Evolutionary conservation across 2,113 vertebrate species (phyloP), one percentile per base, ranked within the genome.

Genomic region (Cricetomys ansorgei): DNA sequence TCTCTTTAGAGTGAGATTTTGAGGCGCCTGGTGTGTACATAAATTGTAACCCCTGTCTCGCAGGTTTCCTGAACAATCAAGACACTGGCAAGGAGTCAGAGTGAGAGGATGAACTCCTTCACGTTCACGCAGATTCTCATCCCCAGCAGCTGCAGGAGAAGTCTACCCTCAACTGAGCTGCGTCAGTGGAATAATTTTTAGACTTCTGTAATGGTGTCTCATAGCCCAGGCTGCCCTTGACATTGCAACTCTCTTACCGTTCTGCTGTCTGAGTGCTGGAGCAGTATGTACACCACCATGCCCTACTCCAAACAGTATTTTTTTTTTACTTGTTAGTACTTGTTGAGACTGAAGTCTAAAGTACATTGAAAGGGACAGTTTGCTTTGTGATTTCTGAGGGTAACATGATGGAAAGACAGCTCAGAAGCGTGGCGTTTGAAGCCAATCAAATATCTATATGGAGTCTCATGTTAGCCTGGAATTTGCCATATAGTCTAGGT

Each of bases 131-230:
- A 97, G 97, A 98, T 0, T 64, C 97, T 53, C 94, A 93, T 86
- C 88, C 21, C 40, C 75, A 98, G 55, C 97, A 96, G 88, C 96
- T 97, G 95, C 96, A 81, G 96, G 98, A 91, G 88, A 98, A 88
- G 70, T 89, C 85, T 84, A 93, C 92, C 91, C 97, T 97, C 98
- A 98, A 37, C 81, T 97, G 98, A 97, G 97, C 96, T 98, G 98
- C 96, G 97, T 98, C 97, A 95, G 94, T 55, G 96, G 97, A 96
- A 96, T 97, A 97, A 87, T 90, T 97, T 72, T 29, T 25, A 64
- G 40, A 85, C 29, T 48, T 48, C 4, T 45, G 57, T 45, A 59
- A 31, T 40, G 65, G 10, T 62, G 81, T 34, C 43, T 65, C 25
- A 48, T 19, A 6, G 59, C 59, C 29, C 83, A 65, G 62, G 62